A percentile compares a stretch with the other conserved stretches of the same genome.
phyloP scores from a whole-genome alignment of 1,140 invertebrate genomes.

The Asobara japonica region DNA sequence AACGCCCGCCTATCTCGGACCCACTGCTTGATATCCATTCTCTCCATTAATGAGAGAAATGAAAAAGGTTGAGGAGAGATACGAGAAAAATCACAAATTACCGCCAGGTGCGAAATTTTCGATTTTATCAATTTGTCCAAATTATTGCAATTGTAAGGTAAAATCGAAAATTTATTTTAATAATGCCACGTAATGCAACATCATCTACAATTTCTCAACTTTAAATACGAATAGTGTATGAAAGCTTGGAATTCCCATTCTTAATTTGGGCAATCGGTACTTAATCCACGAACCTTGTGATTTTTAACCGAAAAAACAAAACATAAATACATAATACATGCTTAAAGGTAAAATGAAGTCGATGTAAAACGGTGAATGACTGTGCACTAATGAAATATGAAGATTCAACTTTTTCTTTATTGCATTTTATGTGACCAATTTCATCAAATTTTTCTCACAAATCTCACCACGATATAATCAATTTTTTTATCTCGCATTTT shows the following conservation, averaged over 20 bases:
- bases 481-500: too few relatives aligned
- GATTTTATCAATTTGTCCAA: neutral
- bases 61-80: neutral
- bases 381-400: neutral
- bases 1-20: neutral
- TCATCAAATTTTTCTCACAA: neutral
- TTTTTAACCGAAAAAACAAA: neutral
- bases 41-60: neutral
- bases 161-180: neutral
- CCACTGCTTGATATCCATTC: neutral
- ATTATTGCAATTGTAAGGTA: neutral
- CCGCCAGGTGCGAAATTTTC: neutral
- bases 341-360: neutral
- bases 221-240: slow-evolving; percentile 9
- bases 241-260: neutral
- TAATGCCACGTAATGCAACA: neutral
- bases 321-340: neutral
- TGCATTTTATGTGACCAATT: too few relatives aligned
- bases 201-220: neutral
- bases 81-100: neutral
- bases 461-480: too few relatives aligned
- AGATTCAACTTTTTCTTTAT: neutral
- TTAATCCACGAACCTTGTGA: slow-evolving; percentile 3
- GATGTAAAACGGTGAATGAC: neutral
- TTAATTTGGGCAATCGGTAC: neutral